Base-by-base conservation (phyloP, 2,797 vertebrate genomes). In the Enteromius fasciolatus region DNA sequence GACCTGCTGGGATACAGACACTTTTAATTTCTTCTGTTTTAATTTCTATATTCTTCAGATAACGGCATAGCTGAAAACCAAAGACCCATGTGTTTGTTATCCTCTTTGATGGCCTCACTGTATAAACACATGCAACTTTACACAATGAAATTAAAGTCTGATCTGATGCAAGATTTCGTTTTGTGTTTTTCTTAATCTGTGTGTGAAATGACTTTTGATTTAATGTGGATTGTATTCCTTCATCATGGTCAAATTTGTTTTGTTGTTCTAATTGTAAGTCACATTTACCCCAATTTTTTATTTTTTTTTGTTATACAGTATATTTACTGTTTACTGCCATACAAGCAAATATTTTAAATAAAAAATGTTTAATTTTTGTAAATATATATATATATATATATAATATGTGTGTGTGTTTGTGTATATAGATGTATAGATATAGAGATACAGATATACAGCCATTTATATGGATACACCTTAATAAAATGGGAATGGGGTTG, bases 51-150 rank as follows among this genome's bases (percentile, higher is more conserved):
- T 79, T 82, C 73, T 70, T 91, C 89, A 90, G 87, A 91, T 81
- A 90, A 86, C 63, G 82, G 85, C 52, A 86, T 85, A 87, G 85
- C 82, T 92, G 63, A 85, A 79, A 86, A 88, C 90, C 86, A 90
- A 90, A 90, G 88, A 86, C 28, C 28, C 86, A 81, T 86, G 83
- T 87, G 82, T 84, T 86, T 86, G 77, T 84, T 82, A 78, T 79
- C 79, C 54, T 83, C 66, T 83, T 83, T 87, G 63, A 74, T 85
- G 44, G 83, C 74, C 78, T 83, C 48, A 77, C 44, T 87, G 84
- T 88, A 88, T 82, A 82, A 82, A 89, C 88, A 87, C 83, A 80
- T 83, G 83, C 66, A 81, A 84, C 85, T 82, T 84, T 84, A 87
- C 85, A 69, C 77, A 86, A 78, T 83, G 84, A 67, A 87, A 88